phyloP scores from a whole-genome alignment of 2,113 vertebrate species.

The Dendrocopos noguchii region DNA sequence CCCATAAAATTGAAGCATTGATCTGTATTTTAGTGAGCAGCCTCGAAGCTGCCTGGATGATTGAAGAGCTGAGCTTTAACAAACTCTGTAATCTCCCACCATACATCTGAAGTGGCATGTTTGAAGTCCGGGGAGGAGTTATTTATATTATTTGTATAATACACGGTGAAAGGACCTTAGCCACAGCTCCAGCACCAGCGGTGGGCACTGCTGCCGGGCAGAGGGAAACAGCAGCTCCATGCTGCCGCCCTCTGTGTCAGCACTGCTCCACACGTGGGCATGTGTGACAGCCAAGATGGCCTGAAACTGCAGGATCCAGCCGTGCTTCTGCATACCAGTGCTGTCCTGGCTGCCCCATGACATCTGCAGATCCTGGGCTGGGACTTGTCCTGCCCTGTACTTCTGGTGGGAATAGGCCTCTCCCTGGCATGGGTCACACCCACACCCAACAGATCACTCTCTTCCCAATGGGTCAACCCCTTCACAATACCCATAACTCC shows the following conservation, averaged over 20 bases:
- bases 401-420: neutral
- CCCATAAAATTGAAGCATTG: constrained; percentile 88
- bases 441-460: no score
- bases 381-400: neutral
- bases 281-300: neutral
- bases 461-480: neutral
- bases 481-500: neutral
- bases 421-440: neutral
- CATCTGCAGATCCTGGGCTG: neutral
- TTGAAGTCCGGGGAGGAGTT: constrained; percentile 81
- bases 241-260: rapidly evolving
- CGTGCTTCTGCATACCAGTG: neutral
- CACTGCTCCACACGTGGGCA: neutral
- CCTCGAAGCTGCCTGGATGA: constrained; percentile 72
- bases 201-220: neutral
- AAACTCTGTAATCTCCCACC: constrained; percentile 82
- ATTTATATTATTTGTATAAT: constrained; percentile 81
- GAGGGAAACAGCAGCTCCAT: rapidly evolving
- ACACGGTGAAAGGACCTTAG: constrained; percentile 75
- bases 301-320: rapidly evolving
- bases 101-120: constrained; percentile 85
- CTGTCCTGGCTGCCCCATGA: neutral
- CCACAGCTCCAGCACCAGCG: constrained; percentile 33
- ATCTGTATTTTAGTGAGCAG: constrained; percentile 78
- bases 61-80: constrained; percentile 76